Conservation (phyloP, 2,113 vertebrate species). For the Zosterops borbonicus region DNA sequence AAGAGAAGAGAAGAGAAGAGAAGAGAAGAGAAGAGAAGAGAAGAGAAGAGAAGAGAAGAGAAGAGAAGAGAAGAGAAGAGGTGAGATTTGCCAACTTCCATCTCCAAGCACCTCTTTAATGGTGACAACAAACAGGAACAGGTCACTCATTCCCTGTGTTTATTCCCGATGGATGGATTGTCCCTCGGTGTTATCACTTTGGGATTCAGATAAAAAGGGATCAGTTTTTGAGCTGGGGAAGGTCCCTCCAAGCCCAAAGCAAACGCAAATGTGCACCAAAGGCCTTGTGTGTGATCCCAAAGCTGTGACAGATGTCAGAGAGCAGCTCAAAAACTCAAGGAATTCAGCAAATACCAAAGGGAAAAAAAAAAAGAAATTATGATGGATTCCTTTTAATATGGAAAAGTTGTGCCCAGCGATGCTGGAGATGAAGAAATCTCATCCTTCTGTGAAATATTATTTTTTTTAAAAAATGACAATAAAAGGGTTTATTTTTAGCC, state of each 20-base stretch:
- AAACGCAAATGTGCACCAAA: neutral
- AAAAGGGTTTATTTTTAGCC: slow-evolving; percentile 32
- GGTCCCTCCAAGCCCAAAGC: neutral
- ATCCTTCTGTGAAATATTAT: neutral
- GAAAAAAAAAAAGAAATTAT: neutral
- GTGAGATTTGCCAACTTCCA: too few relatives aligned
- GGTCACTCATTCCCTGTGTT: neutral
- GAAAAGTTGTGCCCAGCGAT: slow-evolving; percentile 27
- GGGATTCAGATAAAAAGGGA: neutral
- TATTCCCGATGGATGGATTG: neutral
- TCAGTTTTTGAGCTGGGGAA: neutral
- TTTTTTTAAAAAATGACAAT: neutral
- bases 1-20: too few relatives aligned
- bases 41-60: too few relatives aligned
- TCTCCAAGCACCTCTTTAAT: too few relatives aligned
- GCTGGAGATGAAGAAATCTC: slow-evolving; percentile 45
- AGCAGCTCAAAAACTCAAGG: neutral
- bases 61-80: too few relatives aligned
- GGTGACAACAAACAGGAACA: too few relatives aligned
- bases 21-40: too few relatives aligned
- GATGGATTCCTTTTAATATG: neutral
- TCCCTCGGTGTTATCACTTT: neutral
- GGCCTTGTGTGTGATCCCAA: neutral
- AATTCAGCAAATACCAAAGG: neutral
- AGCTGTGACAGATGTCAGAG: slow-evolving; percentile 17